A percentile compares a stretch with the other conserved stretches of the same genome.
Conservation (phyloP, 2,888 invertebrate species). For the Eupelmus urozonus region DNA sequence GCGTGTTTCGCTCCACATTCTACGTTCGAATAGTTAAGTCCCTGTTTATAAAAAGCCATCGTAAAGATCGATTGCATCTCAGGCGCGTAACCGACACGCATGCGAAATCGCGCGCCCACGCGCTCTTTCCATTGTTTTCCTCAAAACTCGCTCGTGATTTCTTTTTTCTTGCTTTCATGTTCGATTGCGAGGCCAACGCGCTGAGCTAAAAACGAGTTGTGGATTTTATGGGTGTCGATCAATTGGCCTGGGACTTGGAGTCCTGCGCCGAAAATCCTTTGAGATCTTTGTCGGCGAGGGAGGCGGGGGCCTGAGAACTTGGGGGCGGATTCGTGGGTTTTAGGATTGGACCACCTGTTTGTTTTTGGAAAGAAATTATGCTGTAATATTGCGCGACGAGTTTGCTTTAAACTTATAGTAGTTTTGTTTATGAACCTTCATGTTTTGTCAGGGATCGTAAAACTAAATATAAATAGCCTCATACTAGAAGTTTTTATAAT, state of each 20-base stretch:
- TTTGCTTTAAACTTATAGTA: no score
- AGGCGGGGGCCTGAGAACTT: conserved; percentile 5
- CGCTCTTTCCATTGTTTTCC: conserved; percentile 3
- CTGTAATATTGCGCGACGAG: no score
- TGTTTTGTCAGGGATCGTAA: no score
- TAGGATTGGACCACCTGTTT: no score
- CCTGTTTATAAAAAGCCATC: conserved; percentile 8
- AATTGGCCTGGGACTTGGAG: neutral
- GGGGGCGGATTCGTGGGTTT: neutral
- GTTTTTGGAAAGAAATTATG: no score
- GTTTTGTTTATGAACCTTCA: no score
- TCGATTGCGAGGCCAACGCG: neutral
- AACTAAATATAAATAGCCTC: no score
- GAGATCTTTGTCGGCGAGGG: conserved; percentile 36
- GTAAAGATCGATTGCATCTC: conserved; percentile 35
- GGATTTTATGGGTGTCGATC: conserved; percentile 27
- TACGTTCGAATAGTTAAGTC: no score
- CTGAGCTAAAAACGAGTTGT: conserved; percentile 22
- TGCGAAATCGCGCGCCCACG: conserved; percentile 20
- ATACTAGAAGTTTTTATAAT: no score
- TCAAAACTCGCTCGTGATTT: neutral
- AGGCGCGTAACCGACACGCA: conserved; percentile 38
- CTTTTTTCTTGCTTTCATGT: neutral
- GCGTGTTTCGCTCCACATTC: neutral
- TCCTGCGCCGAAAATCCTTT: conserved; percentile 34